Evolutionary conservation across 1,140 invertebrate genomes (phyloP), one percentile per base, ranked within the genome.

Genomic region (Phocides pigmalion): DNA sequence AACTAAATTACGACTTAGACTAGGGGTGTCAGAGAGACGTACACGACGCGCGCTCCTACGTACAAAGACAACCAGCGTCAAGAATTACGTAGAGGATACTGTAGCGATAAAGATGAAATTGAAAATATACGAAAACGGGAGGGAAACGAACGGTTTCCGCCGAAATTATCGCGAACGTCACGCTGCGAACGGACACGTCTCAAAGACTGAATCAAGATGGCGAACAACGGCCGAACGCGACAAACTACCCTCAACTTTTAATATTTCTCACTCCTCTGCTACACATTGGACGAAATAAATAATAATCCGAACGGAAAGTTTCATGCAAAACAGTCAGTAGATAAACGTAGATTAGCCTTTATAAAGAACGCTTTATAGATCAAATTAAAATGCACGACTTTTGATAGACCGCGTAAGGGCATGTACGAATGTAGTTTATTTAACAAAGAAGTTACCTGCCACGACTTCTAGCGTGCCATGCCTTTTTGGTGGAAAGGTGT

Each of bases 141-240:
- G 49, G 58, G 63, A 70, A 70, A 72, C 54, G 20, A 14, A 9
- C 28, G 46, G 49, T 71, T 76, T 66, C 68, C 70, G 20, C 54
- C 44, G 49, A 59, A 61, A 64, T 49, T 49, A 68, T 65, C 70
- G 72, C 72, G 74, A 49, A 58, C 46, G 59, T 61, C 64, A 62
- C 74, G 72, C 66, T 62, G 54, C 70, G 72, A 59, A 75, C 72
- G 68, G 63, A 66, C 41, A 70, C 77, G 76, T 81, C 81, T 75
- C 70, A 81, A 68, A 81, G 76, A 85, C 82, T 85, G 76, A 47
- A 44, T 32, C 17, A 46, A 39, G 17, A 50, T 49, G 59, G 62
- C 47, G 46, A 54, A 14, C 11, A 9, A 20, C 12, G 46, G 15
- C 42, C 35, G 54, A 35, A 51, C 5, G 25, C 3, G 20, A 58